These are phyloP conservation scores for Accipiter virgatus DNA, from an alignment of 2,113 vertebrate genomes.

Conservation along the genomic window DNA sequence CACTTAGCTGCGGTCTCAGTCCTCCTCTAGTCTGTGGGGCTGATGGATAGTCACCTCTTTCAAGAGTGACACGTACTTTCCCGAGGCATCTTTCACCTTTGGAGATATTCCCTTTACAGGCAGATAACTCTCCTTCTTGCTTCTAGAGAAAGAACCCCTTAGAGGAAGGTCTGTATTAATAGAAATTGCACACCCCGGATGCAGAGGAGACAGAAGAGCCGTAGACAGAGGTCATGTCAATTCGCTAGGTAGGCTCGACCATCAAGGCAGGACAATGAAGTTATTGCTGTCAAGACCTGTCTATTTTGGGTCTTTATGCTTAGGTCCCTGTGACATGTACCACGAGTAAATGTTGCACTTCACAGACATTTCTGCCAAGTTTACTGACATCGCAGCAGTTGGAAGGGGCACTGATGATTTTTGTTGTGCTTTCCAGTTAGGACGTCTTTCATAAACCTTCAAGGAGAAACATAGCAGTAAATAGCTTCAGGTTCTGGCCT, in stretches of 20 bases:
- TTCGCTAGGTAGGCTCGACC: neutral
- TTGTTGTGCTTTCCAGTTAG: neutral
- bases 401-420: neutral
- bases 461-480: neutral
- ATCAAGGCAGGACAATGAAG: neutral
- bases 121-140: neutral
- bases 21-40: neutral
- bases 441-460: neutral
- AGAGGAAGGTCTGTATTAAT: neutral
- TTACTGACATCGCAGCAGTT: neutral
- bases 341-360: neutral
- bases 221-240: neutral
- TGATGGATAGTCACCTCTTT: neutral
- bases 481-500: neutral
- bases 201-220: neutral
- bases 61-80: neutral
- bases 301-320: neutral
- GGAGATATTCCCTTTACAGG: neutral
- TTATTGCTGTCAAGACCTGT: neutral
- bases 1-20: neutral
- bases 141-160: neutral
- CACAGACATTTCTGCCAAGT: neutral
- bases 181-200: neutral
- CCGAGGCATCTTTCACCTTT: neutral
- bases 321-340: neutral